Evolutionary conservation across 2,888 invertebrate genomes (phyloP), one percentile per base, ranked within the genome.

Genomic region (Gnatocerus cornutus): DNA sequence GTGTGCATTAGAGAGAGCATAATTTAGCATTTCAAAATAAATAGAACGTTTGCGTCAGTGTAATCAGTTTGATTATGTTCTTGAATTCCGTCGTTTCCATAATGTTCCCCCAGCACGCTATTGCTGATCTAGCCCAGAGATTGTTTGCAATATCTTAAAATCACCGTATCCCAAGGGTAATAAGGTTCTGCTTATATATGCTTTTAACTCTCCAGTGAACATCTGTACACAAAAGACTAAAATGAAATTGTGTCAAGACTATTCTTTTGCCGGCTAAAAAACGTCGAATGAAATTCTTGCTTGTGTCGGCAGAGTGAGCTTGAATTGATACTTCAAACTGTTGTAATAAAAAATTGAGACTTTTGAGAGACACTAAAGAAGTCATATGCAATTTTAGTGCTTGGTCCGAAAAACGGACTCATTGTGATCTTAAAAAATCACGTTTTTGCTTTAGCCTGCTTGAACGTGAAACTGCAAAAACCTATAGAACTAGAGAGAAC

Each of bases 121-220:
- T 69, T 68, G 71, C 69, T 69, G 71, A 71, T 73, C 65, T 67
- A 67, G 71, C 68, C 48, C 67, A 62, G 64, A 68, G 72, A 74
- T 72, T 73, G 73, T 73, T 73, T 71, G 73, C 73, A 67, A 68
- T 73, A 73, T 71, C 71, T 70, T 67, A 69, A 71, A 73, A 74
- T 73, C 71, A 71, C 69, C 67, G 53, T 69, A 39, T 69, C 73
- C 64, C 73, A 33, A 39, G 69, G 64, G 73, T 71, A 72, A 72
- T 71, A 71, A 69, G 63, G 61, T 48, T 53, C 62, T 67, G 68
- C 69, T 73, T 73, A 69, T 69, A 67, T 71, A 64, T 66, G 73
- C 71, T 67, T 71, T 69, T 68, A 71, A 69, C 73, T 73, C 61
- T 66, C 56, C 48, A 56, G 50, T 45, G 68, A 55, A 56, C 68